Conservation (phyloP, 2,888 invertebrate genomes). For the Uloborus plumipes region DNA sequence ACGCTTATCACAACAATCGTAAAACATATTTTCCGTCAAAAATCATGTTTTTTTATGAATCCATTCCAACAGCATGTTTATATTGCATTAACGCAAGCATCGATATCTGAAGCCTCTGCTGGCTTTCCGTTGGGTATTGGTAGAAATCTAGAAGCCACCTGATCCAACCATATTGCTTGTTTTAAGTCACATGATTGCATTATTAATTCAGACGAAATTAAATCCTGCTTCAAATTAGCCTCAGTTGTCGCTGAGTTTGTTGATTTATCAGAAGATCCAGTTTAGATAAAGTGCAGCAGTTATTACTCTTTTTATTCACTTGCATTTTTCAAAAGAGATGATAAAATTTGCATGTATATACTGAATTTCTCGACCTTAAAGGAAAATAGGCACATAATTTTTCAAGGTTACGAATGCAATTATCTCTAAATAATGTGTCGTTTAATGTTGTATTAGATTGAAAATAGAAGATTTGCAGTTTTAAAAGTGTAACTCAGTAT, state of each 20-base stretch:
- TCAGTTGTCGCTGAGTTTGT: not conserved
- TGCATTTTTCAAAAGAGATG: too few species aligned
- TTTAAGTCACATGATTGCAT: slow-evolving; percentile 24
- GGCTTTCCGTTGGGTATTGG: slow-evolving; percentile 20
- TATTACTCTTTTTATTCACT: too few species aligned
- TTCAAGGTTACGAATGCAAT: too few species aligned
- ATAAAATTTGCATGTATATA: too few species aligned
- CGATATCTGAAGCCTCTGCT: not conserved
- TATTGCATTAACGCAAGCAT: not conserved
- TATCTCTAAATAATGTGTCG: too few species aligned
- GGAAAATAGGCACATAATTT: too few species aligned
- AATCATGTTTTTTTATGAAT: not conserved
- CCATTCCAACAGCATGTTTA: not conserved
- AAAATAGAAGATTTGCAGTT: too few species aligned
- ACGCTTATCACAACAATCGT: slow-evolving; percentile 10
- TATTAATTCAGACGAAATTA: slow-evolving; percentile 36
- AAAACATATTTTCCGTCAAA: slow-evolving; percentile 3
- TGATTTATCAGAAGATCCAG: slow-evolving; percentile 7
- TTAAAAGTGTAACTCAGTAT: too few species aligned
- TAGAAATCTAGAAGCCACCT: slow-evolving; percentile 35
- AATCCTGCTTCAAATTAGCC: slow-evolving; percentile 8
- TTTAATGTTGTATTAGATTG: too few species aligned
- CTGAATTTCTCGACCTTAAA: too few species aligned
- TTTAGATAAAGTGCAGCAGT: too few species aligned
- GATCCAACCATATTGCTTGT: slow-evolving; percentile 33